Evolutionary conservation across 2,113 vertebrate species (phyloP).

Genomic region (Atlantisia rogersi): DNA sequence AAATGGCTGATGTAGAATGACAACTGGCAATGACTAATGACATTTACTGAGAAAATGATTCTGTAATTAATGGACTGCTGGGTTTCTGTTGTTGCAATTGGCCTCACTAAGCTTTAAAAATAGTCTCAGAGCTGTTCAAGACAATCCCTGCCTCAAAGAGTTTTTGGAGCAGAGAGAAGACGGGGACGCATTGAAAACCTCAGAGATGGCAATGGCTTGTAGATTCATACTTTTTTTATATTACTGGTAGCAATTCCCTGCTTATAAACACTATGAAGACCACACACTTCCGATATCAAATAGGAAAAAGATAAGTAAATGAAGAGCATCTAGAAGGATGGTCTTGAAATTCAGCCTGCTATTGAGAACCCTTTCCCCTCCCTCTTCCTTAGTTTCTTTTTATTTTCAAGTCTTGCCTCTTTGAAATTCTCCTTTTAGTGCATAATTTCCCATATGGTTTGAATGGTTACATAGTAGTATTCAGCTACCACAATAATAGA

Average conservation of each 20-base stretch:
- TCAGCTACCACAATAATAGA: not conserved
- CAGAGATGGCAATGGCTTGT: not conserved
- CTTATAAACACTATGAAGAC: not conserved
- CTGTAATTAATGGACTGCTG: constrained; percentile 27
- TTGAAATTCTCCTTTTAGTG: not conserved
- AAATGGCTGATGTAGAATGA: constrained; percentile 12
- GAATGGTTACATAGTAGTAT: not conserved
- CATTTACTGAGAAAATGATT: not conserved
- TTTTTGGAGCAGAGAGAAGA: not conserved
- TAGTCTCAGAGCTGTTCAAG: not conserved
- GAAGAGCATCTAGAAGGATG: not conserved
- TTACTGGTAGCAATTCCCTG: not conserved
- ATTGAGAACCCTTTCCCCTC: not conserved
- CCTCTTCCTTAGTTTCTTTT: not conserved
- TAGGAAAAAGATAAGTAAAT: not conserved
- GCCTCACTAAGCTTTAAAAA: not conserved
- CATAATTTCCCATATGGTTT: not conserved
- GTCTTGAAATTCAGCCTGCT: not conserved
- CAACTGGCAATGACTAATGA: constrained; percentile 14
- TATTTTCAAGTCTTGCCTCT: not conserved
- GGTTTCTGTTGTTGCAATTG: not conserved
- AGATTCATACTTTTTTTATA: not conserved
- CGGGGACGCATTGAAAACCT: not conserved
- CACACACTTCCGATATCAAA: not conserved
- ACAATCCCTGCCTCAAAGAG: not conserved